Evolutionary conservation across 2,888 invertebrate species (phyloP).

Genomic region (Entomobrya multifasciata): DNA sequence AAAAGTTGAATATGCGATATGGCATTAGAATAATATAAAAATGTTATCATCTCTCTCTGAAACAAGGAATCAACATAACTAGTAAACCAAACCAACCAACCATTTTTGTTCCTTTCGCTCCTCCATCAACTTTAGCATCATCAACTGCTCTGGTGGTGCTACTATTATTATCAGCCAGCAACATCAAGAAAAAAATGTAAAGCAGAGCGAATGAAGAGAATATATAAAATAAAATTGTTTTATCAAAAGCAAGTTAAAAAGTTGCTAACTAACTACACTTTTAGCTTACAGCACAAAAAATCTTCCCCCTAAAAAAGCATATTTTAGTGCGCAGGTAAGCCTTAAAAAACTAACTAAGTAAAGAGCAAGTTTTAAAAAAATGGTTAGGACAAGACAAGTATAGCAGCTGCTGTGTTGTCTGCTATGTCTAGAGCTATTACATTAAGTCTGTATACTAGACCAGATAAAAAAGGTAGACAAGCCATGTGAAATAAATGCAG

Average conservation of each 20-base stretch:
- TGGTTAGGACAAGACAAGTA: conserved; percentile 3
- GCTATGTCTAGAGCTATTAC: no score
- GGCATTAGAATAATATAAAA: conserved; percentile 26
- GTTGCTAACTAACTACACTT: conserved; percentile 53
- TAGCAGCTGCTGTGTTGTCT: conserved; percentile 11
- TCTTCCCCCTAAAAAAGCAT: neutral
- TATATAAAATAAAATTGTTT: conserved; percentile 36
- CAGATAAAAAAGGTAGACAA: neutral
- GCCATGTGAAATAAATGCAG: neutral
- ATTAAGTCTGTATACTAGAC: no score
- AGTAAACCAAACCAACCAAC: conserved; percentile 10
- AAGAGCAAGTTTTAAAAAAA: conserved; percentile 16
- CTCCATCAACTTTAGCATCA: no score
- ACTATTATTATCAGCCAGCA: conserved; percentile 58
- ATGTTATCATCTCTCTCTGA: conserved; percentile 7
- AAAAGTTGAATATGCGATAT: conserved; percentile 70
- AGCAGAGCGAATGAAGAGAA: conserved; percentile 32
- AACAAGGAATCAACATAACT: conserved; percentile 26
- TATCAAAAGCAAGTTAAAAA: conserved; percentile 53
- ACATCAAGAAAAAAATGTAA: conserved; percentile 51
- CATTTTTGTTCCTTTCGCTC: conserved; percentile 41
- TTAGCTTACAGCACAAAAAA: no score
- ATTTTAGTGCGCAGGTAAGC: neutral
- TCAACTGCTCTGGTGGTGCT: no score
- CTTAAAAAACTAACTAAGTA: neutral